Conservation (phyloP, 2,113 vertebrate species). For the Oophaga pumilio region DNA sequence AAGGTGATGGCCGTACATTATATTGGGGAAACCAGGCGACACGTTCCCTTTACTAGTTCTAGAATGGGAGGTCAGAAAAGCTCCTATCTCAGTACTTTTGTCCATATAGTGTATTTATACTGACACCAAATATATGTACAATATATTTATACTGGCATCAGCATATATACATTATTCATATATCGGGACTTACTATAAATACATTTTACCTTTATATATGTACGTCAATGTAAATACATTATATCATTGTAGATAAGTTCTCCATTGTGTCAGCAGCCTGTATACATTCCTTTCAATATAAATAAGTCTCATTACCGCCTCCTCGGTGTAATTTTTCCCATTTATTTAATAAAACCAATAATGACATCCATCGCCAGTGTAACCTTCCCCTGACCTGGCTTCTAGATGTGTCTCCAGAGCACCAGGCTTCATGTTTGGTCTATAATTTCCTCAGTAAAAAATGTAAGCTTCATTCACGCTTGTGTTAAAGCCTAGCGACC, state of each 20-base stretch:
- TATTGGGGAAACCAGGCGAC: no score
- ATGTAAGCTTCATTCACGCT: constrained; percentile 4
- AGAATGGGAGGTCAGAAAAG: no score
- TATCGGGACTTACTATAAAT: neutral
- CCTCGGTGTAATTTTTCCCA: neutral
- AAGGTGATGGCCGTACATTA: no score
- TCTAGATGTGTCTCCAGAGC: neutral
- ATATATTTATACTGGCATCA: no score
- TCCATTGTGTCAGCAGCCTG: neutral
- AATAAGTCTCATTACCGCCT: neutral
- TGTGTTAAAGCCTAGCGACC: constrained; percentile 3
- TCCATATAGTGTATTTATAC: no score
- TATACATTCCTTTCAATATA: neutral
- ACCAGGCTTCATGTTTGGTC: neutral
- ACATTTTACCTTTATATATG: neutral
- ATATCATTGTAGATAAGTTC: neutral
- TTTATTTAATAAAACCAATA: neutral
- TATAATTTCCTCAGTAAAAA: constrained; percentile 10
- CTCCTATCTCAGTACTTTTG: no score
- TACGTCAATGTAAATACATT: neutral
- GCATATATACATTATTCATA: neutral
- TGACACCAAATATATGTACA: no score
- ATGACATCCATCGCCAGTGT: neutral
- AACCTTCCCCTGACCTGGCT: neutral
- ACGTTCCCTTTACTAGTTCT: no score